These are phyloP conservation scores for Protonemura montana DNA, from an alignment of 2,888 invertebrate species.

Conservation along the genomic window DNA sequence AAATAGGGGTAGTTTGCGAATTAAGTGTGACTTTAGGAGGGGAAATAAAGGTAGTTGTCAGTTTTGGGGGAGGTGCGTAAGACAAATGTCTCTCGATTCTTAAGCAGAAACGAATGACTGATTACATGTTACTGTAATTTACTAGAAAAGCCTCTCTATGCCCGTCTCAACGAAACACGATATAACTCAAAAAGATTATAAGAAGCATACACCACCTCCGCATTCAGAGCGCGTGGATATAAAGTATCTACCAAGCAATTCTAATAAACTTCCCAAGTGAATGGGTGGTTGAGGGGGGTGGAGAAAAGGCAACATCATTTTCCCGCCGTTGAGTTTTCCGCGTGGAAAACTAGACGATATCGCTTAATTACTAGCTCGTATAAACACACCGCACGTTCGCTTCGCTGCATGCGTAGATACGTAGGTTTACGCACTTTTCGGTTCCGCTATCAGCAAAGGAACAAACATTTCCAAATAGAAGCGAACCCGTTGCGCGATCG, in stretches of 20 bases:
- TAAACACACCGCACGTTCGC: not conserved
- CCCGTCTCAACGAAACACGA: not conserved
- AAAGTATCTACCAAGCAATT: not conserved
- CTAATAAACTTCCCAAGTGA: not conserved
- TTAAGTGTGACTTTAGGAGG: not conserved
- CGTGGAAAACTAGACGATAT: not conserved
- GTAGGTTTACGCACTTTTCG: no score
- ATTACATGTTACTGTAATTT: not conserved
- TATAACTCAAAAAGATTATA: not conserved
- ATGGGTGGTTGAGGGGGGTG: no score
- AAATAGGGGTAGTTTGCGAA: slow-evolving; percentile 12
- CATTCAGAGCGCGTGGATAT: not conserved
- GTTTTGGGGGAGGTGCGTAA: not conserved
- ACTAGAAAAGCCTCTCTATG: not conserved
- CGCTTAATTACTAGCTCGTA: not conserved
- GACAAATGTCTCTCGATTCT: not conserved
- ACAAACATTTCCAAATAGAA: no score
- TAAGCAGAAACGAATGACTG: not conserved
- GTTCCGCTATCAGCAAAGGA: not conserved
- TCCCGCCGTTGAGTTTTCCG: not conserved
- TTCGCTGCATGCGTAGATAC: not conserved
- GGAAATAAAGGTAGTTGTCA: not conserved
- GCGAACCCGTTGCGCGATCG: no score
- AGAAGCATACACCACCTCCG: not conserved
- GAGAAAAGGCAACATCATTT: not conserved